Conservation (phyloP, 2,888 invertebrate genomes). For the Biston stratarius region DNA sequence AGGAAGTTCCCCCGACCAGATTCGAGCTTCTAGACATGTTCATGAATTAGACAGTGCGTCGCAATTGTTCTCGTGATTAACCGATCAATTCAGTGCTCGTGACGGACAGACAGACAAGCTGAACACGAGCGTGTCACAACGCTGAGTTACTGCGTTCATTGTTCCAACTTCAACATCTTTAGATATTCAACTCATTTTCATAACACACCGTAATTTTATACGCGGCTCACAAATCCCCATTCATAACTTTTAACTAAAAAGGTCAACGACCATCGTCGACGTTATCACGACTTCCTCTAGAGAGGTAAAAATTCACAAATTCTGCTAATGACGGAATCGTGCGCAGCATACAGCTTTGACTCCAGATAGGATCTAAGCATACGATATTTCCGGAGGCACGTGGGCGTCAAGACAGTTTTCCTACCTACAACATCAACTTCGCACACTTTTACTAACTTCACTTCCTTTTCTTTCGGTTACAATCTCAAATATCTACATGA, state of each 20-base stretch:
- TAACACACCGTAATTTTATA: conserved; percentile 30
- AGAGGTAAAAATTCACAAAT: conserved; percentile 74
- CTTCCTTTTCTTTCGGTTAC: conserved; percentile 58
- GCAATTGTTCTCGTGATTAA: conserved; percentile 65
- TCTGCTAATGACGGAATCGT: conserved; percentile 82
- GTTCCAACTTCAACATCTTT: conserved; percentile 30
- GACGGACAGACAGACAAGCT: conserved; percentile 59
- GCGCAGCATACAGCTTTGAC: conserved; percentile 67
- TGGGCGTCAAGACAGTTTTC: conserved; percentile 71
- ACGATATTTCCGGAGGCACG: conserved; percentile 77
- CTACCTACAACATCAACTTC: conserved; percentile 64
- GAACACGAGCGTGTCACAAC: conserved; percentile 49
- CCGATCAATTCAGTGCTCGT: conserved; percentile 63
- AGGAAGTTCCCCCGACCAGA: conserved; percentile 27
- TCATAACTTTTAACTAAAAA: conserved; percentile 34
- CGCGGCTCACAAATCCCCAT: conserved; percentile 25
- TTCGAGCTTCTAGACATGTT: conserved; percentile 11
- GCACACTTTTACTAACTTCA: conserved; percentile 71
- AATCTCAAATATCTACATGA: conserved; percentile 65
- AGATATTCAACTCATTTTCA: conserved; percentile 36
- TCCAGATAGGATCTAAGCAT: conserved; percentile 71
- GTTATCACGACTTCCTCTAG: conserved; percentile 73
- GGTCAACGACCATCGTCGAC: conserved; percentile 60
- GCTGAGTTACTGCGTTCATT: conserved; percentile 33
- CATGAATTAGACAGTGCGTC: conserved; percentile 41